Base-by-base conservation (phyloP, 2,888 invertebrate species). In the Danaus chrysippus region DNA sequence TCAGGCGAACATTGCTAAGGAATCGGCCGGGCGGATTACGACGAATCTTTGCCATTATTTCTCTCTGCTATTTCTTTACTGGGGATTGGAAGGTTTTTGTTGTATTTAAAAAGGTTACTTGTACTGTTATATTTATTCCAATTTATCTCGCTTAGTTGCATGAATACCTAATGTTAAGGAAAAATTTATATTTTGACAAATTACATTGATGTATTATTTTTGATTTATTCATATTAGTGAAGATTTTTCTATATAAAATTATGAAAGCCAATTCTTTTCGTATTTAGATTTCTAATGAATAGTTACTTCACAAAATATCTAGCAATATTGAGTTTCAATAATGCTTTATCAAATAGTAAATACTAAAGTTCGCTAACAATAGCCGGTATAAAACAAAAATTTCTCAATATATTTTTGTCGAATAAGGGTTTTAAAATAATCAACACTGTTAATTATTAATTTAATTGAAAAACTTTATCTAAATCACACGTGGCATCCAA, bases 1-100 rank as follows among this genome's bases (percentile, higher is more conserved):
- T 68, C 66, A 70, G 68, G 67, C 68, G 70, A 70, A 70, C 70
- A 71, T 73, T 69, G 73, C 76, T 73, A 77, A 79, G 73, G 74
- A 77, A 75, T 76, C 77, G 73, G 60, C 73, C 71, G 58, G 62
- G 61, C 67, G 67, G 62, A 65, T 67, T 67, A 67, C 64, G 61
- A 62, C 57, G 56, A 67, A 67, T 64, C 64, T 65, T 65, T 57
- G 62, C 56, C 56, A 62, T 67, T 67, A 65, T 67, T 67, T 61
- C 61, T 58, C 46, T 54, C 19, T 56, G 56, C 58, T 61, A 64
- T 63, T 67, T 62, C 56, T 62, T 64, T 56, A 49, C 60, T 44
- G 42, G 42, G 56, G 54, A 67, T 67, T 57, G 56, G 62, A 65
- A 63, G 64, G 49, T 49, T 49, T 49, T 49, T 49, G 49, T 49